These are phyloP conservation scores for Zaprionus obscuricornis DNA, from an alignment of 2,888 invertebrate species.

Conservation along the genomic window DNA sequence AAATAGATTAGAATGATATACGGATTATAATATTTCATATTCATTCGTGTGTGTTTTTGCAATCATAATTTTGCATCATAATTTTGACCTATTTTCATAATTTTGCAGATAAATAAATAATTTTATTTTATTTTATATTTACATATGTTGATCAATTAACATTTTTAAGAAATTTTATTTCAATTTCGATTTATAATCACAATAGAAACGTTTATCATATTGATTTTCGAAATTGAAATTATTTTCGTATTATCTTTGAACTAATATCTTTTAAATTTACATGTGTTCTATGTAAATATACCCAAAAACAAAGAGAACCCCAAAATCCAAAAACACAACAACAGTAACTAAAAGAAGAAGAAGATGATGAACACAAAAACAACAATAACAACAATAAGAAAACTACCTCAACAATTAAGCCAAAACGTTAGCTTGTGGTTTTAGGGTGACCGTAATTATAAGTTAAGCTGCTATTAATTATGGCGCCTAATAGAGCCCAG, in stretches of 20 bases:
- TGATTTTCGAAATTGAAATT: constrained; percentile 26
- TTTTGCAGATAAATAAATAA: too few species aligned
- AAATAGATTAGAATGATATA: neutral
- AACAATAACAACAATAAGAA: constrained; percentile 26
- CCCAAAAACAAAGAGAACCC: constrained; percentile 1
- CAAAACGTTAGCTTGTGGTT: constrained; percentile 71
- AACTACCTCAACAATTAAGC: constrained; percentile 76
- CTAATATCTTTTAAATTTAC: constrained; percentile 35
- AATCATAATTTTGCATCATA: too few species aligned
- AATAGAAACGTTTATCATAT: constrained; percentile 17
- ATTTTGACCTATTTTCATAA: too few species aligned
- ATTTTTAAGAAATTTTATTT: too few species aligned
- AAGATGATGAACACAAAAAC: constrained; percentile 23
- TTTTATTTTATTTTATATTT: too few species aligned
- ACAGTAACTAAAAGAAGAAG: too few species aligned
- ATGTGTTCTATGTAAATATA: constrained; percentile 17
- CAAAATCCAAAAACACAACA: neutral
- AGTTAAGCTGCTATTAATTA: constrained; percentile 80
- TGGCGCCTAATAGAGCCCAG: constrained; percentile 61
- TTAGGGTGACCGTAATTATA: constrained; percentile 77
- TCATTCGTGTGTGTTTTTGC: too few species aligned
- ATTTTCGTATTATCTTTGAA: neutral
- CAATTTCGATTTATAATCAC: neutral
- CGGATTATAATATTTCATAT: too few species aligned
- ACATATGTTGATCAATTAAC: too few species aligned